A percentile compares a stretch with the other conserved stretches of the same genome.
Conservation (phyloP, 1,140 invertebrate species). For the Phocides pigmalion region DNA sequence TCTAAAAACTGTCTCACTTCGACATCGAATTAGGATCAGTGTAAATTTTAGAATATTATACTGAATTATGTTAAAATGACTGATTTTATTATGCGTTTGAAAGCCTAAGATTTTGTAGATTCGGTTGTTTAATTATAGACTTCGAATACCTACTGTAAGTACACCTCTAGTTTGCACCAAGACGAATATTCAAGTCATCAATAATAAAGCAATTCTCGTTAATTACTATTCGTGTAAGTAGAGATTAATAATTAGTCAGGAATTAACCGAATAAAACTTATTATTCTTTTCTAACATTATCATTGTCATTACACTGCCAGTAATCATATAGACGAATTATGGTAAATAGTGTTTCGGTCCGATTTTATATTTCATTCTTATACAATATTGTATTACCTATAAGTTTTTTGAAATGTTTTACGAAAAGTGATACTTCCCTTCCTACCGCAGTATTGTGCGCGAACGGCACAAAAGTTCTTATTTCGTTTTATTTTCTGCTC, state of each 20-base stretch:
- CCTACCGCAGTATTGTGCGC: slow-evolving; percentile 46
- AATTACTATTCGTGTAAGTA: slow-evolving; percentile 80
- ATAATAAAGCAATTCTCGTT: slow-evolving; percentile 81
- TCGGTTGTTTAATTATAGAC: slow-evolving; percentile 75
- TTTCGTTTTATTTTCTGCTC: slow-evolving; percentile 48
- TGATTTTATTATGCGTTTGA: slow-evolving; percentile 84
- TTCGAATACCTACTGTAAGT: slow-evolving; percentile 73
- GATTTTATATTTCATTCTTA: slow-evolving; percentile 80
- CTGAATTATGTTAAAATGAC: slow-evolving; percentile 83
- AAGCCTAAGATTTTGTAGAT: slow-evolving; percentile 81
- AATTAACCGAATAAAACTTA: slow-evolving; percentile 54
- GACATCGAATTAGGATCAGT: slow-evolving; percentile 78
- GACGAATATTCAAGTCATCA: slow-evolving; percentile 68
- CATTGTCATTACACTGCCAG: slow-evolving; percentile 79
- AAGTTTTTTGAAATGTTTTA: slow-evolving; percentile 77
- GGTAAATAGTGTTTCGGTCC: slow-evolving; percentile 69
- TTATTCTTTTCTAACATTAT: slow-evolving; percentile 56
- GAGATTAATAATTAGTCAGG: slow-evolving; percentile 66
- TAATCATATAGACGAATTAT: slow-evolving; percentile 79
- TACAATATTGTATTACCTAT: slow-evolving; percentile 69
- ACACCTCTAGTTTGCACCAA: slow-evolving; percentile 80
- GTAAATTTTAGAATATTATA: slow-evolving; percentile 78
- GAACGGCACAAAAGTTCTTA: slow-evolving; percentile 35
- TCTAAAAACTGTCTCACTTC: slow-evolving; percentile 72
- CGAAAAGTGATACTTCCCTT: slow-evolving; percentile 47